Evolutionary conservation across 2,797 vertebrate genomes (phyloP).

Genomic region (Lacerta viridis): DNA sequence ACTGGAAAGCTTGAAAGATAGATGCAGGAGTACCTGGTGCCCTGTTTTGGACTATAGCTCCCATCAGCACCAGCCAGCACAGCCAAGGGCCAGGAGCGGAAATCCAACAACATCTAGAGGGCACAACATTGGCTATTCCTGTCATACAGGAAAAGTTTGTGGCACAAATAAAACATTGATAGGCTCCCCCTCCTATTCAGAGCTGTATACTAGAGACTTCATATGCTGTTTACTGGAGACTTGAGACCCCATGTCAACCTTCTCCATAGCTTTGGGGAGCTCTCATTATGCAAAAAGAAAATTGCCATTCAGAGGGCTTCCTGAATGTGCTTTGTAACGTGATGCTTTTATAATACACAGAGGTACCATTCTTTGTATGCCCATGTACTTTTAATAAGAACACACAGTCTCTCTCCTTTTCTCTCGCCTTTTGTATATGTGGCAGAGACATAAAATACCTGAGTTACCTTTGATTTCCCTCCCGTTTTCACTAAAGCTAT

Average conservation of each 20-base stretch:
- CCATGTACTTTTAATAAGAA: background rate
- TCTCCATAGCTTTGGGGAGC: background rate
- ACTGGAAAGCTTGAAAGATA: background rate
- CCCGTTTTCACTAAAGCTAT: background rate
- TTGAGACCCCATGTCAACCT: background rate
- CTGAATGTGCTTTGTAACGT: background rate
- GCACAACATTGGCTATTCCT: background rate
- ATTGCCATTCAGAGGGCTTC: background rate
- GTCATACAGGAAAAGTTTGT: background rate
- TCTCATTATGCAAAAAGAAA: background rate
- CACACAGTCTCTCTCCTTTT: background rate
- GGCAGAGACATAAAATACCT: background rate
- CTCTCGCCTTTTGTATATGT: background rate
- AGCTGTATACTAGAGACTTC: background rate
- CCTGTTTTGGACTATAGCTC: no score
- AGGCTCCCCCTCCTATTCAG: background rate
- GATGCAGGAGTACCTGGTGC: no score
- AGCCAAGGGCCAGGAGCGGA: no score
- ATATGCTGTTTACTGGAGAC: background rate
- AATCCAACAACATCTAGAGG: background rate
- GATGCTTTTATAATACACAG: background rate
- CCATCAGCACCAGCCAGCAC: no score
- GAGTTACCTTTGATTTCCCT: background rate
- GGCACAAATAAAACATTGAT: slow-evolving; percentile 4
- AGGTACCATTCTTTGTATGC: background rate